A percentile compares a stretch with the other conserved stretches of the same genome.
Evolutionary conservation across 1,140 invertebrate genomes (phyloP).

Genomic region (Cyphomyrmex costatus): DNA sequence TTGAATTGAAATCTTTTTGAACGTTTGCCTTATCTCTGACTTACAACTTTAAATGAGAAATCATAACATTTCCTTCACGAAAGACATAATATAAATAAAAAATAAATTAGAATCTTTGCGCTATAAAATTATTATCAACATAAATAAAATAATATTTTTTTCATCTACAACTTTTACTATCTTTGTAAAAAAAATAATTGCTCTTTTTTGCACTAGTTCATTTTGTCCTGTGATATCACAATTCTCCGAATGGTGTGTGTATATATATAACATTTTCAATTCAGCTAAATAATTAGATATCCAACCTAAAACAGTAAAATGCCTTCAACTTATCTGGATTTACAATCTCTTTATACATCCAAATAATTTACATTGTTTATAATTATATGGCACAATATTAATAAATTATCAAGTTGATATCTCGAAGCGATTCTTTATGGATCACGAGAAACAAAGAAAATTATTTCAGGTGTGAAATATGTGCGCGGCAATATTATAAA

Average conservation of each 20-base stretch:
- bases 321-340: too few species aligned
- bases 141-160: slow-evolving; percentile 3
- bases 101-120: background rate
- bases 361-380: background rate
- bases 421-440: background rate
- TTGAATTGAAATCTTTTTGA: too few species aligned
- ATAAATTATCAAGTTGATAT: slow-evolving; percentile 26
- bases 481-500: slow-evolving; percentile 30
- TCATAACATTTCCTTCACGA: background rate
- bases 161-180: background rate
- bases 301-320: too few species aligned
- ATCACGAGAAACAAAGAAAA: slow-evolving; percentile 61
- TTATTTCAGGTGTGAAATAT: slow-evolving; percentile 81
- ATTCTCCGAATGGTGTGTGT: background rate
- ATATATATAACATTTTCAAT: background rate
- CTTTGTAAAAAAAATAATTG: background rate
- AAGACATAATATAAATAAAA: background rate
- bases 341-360: background rate
- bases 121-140: background rate
- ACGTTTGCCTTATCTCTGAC: background rate
- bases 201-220: background rate
- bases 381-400: background rate
- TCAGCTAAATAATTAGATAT: background rate
- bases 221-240: background rate
- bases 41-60: background rate